Evolutionary conservation across 2,113 vertebrate genomes (phyloP), one percentile per base, ranked within the genome.

Genomic region (Xiphorhynchus elegans): DNA sequence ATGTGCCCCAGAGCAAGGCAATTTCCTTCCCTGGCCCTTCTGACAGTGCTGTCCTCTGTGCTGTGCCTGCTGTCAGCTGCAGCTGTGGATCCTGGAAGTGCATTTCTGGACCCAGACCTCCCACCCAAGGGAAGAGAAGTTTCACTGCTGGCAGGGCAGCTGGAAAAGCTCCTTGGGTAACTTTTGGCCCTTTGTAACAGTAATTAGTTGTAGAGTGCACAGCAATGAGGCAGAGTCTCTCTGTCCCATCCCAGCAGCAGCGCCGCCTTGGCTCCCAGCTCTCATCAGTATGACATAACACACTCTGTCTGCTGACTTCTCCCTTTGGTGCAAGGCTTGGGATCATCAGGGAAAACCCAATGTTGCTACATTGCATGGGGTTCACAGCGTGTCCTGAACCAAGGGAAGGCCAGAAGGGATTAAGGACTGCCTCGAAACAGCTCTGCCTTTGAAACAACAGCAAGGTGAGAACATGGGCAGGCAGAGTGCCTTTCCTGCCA

Each of bases 381-480:
- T 4, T 86, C 21, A 33, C 24, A 39, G 37, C 24, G 33, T 2
- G 10, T 50, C 31, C 56, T 56, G 26, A 75, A 33, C 20, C 66
- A 72, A 80, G 46, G 17, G 13, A 33, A 79, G 35, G n/a, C 56
- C 3, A 2, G 58, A 47, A 42, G 26, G 68, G 53, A 47, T 23
- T 39, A 31, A 44, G 50, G 20, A 67, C 46, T 1, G 29, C 3
- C 72, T 82, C 44, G 26, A 72, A 81, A 58, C 17, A 58, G 19
- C 42, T 29, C 42, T 84, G n/a, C 31, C 42, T 90, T 83, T 46
- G 72, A 92, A 89, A 81, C 11, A 53, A 69, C n/a, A 80, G 39
- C 40, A 11, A 33, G 15, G 19, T 5, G 1, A 60, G 49, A 53
- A 44, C 2, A 0, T 0, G 0, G 47, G 16, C 0, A 1, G 74